phyloP scores from a whole-genome alignment of 2,888 invertebrate genomes.

The Gandaritis pyraliata region DNA sequence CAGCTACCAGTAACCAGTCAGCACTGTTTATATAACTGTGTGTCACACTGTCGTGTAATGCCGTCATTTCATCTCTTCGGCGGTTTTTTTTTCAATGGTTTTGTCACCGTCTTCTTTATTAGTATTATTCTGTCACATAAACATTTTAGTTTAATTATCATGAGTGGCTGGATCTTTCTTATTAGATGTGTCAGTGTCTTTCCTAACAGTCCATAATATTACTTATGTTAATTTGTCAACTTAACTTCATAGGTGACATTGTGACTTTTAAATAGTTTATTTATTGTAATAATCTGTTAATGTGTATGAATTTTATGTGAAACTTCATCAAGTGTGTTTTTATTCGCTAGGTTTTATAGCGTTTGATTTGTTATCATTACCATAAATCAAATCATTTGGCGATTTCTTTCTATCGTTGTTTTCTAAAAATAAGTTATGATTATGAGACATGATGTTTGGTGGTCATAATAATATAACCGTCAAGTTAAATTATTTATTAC shows the following conservation, averaged over 20 bases:
- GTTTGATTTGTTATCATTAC: neutral
- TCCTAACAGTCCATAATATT: too few relatives aligned
- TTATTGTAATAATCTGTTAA: neutral
- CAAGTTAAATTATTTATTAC: constrained; percentile 4
- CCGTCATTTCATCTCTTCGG: constrained; percentile 8
- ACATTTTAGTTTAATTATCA: too few relatives aligned
- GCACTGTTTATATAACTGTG: constrained; percentile 54
- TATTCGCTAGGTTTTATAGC: neutral
- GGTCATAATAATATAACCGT: constrained; percentile 12
- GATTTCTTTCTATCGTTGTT: constrained; percentile 17
- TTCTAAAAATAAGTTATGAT: constrained; percentile 23
- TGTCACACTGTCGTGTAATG: constrained; percentile 50
- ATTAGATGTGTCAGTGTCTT: too few relatives aligned
- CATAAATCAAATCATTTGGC: neutral
- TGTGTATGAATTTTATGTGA: neutral
- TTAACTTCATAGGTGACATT: too few relatives aligned
- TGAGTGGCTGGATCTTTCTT: too few relatives aligned
- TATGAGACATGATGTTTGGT: constrained; percentile 23
- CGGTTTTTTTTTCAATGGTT: constrained; percentile 7
- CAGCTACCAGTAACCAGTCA: constrained; percentile 57
- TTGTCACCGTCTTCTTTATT: constrained; percentile 5
- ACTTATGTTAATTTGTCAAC: too few relatives aligned
- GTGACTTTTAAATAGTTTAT: too few relatives aligned
- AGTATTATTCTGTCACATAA: constrained; percentile 3
- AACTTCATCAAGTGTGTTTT: neutral